Base-by-base conservation (phyloP, 92 coral and sea anemone genomes). In the Scolanthus callimorphus region DNA sequence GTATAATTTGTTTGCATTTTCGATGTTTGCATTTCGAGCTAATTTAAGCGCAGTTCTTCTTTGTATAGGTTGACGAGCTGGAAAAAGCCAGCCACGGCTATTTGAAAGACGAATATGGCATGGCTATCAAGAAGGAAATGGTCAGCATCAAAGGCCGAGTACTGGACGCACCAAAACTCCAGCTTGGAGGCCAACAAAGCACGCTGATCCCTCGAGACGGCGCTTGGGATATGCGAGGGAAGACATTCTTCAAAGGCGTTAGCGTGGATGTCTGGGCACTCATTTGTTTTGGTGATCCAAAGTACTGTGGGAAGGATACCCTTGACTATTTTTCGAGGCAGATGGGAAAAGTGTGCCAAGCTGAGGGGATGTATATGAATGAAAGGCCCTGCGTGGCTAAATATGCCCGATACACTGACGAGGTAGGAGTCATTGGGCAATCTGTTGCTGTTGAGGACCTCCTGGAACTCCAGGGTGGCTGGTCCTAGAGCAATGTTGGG, bases 331-430 rank as follows among this genome's bases (percentile, higher is more conserved):
- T 91, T 29, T 39, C 77, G 30, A 13, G 10, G 31, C 52, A 51
- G n/a, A 74, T 91, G 76, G 57, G 49, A 25, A 41, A 20, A n/a
- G 76, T 80, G 49, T 77, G 89, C 48, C 49, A 29, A 3, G 25
- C 71, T 2, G 88, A 80, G 31, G 97, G 97, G 13, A 41, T 91
- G n/a, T n/a, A n/a, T n/a, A n/a, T n/a, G n/a, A n/a, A n/a, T n/a
- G n/a, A n/a, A n/a, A n/a, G n/a, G n/a, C n/a, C n/a, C n/a, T n/a
- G n/a, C n/a, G n/a, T n/a, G n/a, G n/a, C n/a, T n/a, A n/a, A n/a
- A n/a, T n/a, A n/a, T n/a, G n/a, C n/a, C n/a, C n/a, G n/a, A n/a
- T n/a, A n/a, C n/a, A n/a, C n/a, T n/a, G n/a, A n/a, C n/a, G n/a
- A n/a, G n/a, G n/a, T n/a, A n/a, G n/a, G n/a, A n/a, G n/a, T n/a